Conservation (phyloP, 2,888 invertebrate species). For the Deroplatys truncata region DNA sequence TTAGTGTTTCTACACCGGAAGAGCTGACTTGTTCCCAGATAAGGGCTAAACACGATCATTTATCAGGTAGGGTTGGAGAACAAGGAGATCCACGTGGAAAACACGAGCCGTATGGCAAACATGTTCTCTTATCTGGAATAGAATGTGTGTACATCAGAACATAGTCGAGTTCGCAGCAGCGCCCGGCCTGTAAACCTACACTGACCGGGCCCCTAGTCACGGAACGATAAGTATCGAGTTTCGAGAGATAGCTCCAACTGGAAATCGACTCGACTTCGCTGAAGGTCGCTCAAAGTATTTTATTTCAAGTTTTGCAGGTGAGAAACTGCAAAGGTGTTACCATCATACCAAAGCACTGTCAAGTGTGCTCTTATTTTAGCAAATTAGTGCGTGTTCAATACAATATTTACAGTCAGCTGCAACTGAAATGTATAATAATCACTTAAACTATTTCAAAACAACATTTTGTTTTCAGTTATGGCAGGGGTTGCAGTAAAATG, state of each 20-base stretch:
- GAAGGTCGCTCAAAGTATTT: neutral
- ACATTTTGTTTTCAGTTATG: no score
- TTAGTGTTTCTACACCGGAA: neutral
- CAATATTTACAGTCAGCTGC: no score
- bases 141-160: neutral
- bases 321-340: neutral
- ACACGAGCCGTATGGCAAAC: neutral
- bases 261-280: neutral
- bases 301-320: neutral
- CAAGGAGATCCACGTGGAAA: neutral
- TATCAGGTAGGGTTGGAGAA: neutral
- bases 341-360: neutral
- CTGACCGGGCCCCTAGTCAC: neutral
- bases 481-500: no score
- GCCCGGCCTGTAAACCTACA: neutral
- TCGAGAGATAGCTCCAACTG: neutral
- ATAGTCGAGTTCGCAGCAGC: neutral
- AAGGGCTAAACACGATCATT: neutral
- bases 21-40: neutral
- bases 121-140: neutral
- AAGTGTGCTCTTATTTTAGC: no score
- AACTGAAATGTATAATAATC: no score
- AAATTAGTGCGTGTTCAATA: no score
- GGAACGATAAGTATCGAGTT: neutral
- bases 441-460: no score